Evolutionary conservation across 2,797 vertebrate genomes (phyloP).

Genomic region (Naso thynnoides): DNA sequence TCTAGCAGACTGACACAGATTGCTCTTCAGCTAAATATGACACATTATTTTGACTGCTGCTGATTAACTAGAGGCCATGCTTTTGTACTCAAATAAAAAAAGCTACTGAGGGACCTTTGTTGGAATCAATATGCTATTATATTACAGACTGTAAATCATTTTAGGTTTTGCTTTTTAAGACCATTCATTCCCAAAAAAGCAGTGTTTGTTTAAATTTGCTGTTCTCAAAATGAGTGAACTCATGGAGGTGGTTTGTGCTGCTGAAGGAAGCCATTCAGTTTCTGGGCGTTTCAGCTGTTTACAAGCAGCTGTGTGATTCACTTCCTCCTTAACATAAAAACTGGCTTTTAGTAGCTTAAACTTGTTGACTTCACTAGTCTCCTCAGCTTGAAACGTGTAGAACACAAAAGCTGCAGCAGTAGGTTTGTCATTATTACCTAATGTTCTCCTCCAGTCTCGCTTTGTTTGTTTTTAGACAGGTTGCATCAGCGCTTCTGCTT

Average conservation of each 20-base stretch:
- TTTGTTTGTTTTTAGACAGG: constrained; percentile 12
- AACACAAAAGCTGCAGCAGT: neutral
- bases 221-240: neutral
- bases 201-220: neutral
- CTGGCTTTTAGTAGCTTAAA: constrained; percentile 6
- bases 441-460: neutral
- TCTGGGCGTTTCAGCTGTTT: constrained; percentile 9
- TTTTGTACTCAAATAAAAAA: neutral
- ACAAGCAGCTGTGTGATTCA: constrained; percentile 39
- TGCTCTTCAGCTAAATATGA: neutral
- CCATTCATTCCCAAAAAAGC: neutral
- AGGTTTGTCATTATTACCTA: neutral
- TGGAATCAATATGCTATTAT: no score
- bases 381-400: neutral
- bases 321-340: constrained; percentile 38
- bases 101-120: neutral
- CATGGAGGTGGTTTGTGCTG: neutral
- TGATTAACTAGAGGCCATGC: neutral
- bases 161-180: neutral
- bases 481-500: constrained; percentile 4
- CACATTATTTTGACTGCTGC: neutral
- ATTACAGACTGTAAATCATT: no score
- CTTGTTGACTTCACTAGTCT: neutral
- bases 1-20: neutral
- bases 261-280: constrained; percentile 25